A percentile compares a stretch with the other conserved stretches of the same genome.
These are phyloP conservation scores for Hexactinellida sp. DNA, from an alignment of 37 sponge, comb jelly and placozoan species.

Conservation along the genomic window DNA sequence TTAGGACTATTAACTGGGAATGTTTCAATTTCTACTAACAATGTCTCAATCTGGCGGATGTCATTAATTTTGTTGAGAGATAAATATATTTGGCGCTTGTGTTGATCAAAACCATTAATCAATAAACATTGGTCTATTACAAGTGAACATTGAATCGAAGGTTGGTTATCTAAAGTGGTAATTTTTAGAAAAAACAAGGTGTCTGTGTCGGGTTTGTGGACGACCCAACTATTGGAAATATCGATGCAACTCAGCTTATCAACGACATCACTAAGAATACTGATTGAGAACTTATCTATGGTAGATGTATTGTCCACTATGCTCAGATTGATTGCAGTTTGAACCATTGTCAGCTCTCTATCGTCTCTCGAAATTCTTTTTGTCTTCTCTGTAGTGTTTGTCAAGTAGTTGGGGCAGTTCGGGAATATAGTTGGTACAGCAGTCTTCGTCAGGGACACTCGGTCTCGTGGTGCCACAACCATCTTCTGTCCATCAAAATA, in stretches of 20 bases:
- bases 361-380: background rate
- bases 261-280: background rate
- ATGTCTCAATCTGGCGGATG: background rate
- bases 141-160: background rate
- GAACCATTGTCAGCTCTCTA: background rate
- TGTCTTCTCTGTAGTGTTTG: background rate
- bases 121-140: background rate
- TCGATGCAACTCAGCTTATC: background rate
- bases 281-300: background rate
- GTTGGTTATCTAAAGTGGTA: background rate
- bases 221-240: background rate
- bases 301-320: background rate
- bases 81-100: background rate
- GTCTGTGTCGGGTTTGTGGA: background rate
- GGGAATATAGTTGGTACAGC: background rate
- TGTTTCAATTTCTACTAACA: background rate
- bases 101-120: background rate
- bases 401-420: background rate
- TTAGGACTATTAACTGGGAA: background rate
- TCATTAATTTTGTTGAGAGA: background rate
- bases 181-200: background rate
- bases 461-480: background rate
- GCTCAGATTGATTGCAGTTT: background rate
- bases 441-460: background rate
- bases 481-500: background rate